Conservation (phyloP, 2,113 vertebrate genomes). For the Pteropus alecto region DNA sequence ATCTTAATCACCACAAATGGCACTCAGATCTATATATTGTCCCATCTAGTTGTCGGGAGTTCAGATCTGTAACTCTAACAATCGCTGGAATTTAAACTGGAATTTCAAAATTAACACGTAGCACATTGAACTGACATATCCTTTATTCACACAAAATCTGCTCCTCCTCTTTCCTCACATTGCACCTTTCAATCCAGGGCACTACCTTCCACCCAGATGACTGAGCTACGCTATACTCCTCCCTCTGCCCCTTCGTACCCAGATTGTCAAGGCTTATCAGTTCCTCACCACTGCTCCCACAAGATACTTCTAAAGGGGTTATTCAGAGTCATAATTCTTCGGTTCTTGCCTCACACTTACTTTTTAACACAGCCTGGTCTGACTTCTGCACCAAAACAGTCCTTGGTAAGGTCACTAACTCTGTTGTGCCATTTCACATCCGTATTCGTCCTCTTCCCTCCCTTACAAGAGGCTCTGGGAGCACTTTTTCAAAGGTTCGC, state of each 20-base stretch:
- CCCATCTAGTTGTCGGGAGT: background rate
- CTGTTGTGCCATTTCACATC: background rate
- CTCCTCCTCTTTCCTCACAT: background rate
- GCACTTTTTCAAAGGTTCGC: background rate
- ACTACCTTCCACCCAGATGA: background rate
- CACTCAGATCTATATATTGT: background rate
- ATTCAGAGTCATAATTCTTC: background rate
- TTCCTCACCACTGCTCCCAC: background rate
- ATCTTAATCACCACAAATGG: background rate
- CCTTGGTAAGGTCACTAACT: background rate
- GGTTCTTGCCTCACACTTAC: background rate
- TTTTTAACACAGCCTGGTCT: background rate
- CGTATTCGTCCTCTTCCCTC: background rate
- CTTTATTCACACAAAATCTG: background rate
- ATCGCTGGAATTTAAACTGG: background rate
- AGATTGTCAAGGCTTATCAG: background rate
- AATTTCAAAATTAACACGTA: background rate
- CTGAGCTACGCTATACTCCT: background rate
- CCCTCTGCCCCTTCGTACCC: background rate
- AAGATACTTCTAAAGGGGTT: background rate
- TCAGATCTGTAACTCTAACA: background rate
- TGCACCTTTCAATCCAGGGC: background rate
- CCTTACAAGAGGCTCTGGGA: too few relatives aligned
- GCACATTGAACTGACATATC: background rate
- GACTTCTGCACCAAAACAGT: background rate